These are phyloP conservation scores for Craseonycteris thonglongyai DNA, from an alignment of 2,113 vertebrate species.

Conservation along the genomic window DNA sequence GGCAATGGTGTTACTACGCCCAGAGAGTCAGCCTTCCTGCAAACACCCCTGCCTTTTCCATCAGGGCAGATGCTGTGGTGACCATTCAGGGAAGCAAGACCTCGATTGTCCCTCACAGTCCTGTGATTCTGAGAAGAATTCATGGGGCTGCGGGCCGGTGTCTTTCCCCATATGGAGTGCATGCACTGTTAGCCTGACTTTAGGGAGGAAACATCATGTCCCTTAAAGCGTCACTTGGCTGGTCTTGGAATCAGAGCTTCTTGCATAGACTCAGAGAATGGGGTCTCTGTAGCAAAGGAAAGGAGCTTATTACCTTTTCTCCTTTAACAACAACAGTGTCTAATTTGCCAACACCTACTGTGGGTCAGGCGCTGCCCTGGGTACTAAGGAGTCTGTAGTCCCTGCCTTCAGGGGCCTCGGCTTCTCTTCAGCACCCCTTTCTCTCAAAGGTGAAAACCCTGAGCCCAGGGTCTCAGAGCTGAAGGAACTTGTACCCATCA, in stretches of 20 bases:
- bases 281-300: background rate
- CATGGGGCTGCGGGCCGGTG: background rate
- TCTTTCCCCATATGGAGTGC: background rate
- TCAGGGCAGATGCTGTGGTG: background rate
- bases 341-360: background rate
- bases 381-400: background rate
- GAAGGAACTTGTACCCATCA: background rate
- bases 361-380: background rate
- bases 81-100: background rate
- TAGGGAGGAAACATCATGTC: background rate
- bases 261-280: background rate
- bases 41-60: background rate
- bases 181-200: background rate
- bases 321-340: background rate
- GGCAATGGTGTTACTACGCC: background rate
- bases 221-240: background rate
- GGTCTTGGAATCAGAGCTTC: background rate
- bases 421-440: background rate
- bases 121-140: background rate
- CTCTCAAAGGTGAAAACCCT: background rate
- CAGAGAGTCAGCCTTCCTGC: background rate
- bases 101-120: background rate
- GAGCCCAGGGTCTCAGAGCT: background rate
- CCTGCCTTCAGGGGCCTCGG: background rate
- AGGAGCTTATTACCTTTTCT: background rate